Evolutionary conservation across 2,113 vertebrate genomes (phyloP).

Genomic region (Hystrix brachyura): DNA sequence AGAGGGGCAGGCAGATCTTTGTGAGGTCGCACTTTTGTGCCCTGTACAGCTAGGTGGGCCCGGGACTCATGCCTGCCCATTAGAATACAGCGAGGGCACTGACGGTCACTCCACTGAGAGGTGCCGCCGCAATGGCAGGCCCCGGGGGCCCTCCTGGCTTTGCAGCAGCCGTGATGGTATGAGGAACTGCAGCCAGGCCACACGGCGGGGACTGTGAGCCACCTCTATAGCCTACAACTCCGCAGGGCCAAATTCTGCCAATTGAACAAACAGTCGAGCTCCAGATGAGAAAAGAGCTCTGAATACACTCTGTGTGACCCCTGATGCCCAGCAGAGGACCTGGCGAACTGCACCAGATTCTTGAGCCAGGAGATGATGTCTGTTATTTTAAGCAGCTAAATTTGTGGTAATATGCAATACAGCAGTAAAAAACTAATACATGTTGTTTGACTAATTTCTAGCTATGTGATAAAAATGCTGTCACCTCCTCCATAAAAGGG

Average conservation of each 20-base stretch:
- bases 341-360: neutral
- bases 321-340: neutral
- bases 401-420: neutral
- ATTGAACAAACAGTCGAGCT: neutral
- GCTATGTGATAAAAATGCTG: neutral
- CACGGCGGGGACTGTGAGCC: neutral
- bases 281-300: neutral
- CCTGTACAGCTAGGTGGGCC: neutral
- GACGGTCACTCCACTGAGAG: neutral
- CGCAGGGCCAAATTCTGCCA: neutral
- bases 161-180: accelerated
- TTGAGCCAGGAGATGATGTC: neutral
- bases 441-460: neutral
- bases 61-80: neutral
- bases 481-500: neutral
- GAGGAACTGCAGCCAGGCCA: neutral
- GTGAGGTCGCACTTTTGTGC: neutral
- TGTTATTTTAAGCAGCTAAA: neutral
- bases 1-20: neutral
- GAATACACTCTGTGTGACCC: neutral
- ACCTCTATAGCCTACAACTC: neutral
- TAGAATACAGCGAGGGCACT: neutral
- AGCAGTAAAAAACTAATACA: neutral
- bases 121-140: neutral
- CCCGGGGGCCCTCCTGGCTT: neutral